Evolutionary conservation across 2,113 vertebrate species (phyloP), one percentile per base, ranked within the genome.

Genomic region (Acinonyx jubatus): DNA sequence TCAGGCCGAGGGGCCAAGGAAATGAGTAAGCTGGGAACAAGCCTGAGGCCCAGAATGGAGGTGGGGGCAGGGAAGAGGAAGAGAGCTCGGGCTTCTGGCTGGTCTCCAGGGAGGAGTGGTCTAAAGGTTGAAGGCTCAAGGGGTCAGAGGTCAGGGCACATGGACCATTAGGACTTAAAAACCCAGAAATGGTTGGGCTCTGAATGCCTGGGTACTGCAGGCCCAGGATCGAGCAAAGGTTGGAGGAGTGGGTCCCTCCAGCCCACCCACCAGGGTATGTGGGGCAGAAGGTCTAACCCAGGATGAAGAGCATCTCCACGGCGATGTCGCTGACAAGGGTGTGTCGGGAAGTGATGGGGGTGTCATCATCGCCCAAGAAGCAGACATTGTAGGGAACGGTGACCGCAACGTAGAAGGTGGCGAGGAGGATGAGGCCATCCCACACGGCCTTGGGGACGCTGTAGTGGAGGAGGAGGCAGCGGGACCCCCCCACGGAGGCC

Each of bases 221-320:
- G 65, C 61, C 81, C 57, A 33, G 38, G 25, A 48, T 13, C 52
- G 8, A 45, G 36, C 0, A 1, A 71, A 14, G 61, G 5, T 81
- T 66, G 45, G 29, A 23, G 16, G n/a, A 63, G 21, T 4, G 65
- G 82, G 13, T 80, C 55, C 80, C 80, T 31, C 29, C 14, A 57
- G 66, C 81, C 96, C 91, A 71, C 96, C 94, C 82, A 0, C 94
- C 90, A 27, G 45, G 25, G 29, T 23, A 8, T 0, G 99, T 99
- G n/a, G 99, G 99, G 12, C 99, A 98, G 95, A 99, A 99, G 97
- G 99, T 99, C 98, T 97, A 98, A 99, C 99, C 99, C 10, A 99
- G 98, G 84, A 99, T 99, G 98, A 99, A 99, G 96, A 99, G 99
- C 99, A 99, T 99, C 99, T 99, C 99, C 97, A 99, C 99, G 0